Base-by-base conservation (phyloP, 64 coral and sea anemone species). In the Pocillopora damicornis region DNA sequence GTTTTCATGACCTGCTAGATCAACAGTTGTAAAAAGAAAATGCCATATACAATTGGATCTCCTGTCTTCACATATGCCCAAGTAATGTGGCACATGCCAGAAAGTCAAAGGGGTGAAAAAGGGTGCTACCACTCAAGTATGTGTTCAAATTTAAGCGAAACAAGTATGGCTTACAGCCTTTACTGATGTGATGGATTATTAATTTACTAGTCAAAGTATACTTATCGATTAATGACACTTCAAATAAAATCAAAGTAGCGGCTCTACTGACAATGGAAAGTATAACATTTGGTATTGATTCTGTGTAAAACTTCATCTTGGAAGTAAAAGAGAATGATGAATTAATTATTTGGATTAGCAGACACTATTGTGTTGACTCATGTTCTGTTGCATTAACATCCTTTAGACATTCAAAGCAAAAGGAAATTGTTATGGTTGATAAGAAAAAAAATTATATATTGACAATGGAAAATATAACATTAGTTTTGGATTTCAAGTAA, bases 101-200 rank as follows among this genome's bases (percentile, higher is more conserved):
- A 80, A 80, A 59, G 88, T 80, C 76, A 89, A 89, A 89, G 61
- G 57, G 68, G 76, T 76, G 30, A 89, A 89, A 80, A 77, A 88
- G 7, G 76, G 76, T 80, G 76, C 76, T 61, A 89, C 63, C 20
- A 60, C 61, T 60, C 68, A 58, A 61, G 60, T 76, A 38, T 73
- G 78, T 83, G 71, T 71, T 75, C 8, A 90, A 42, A 74, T 83
- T 62, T 68, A 83, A 61, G 59, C 79, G 60, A 90, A 90, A 75
- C 79, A 90, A 68, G 81, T 80, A 61, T 83, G 88, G 79, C 79
- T 90, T 59, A 90, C 69, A 62, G 79, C 88, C 59, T 90, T 90
- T 45, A 90, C 88, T 83, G 79, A 90, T 75, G 61, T 36, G 45
- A 90, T 83, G 45, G 58, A 76, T 74, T 30, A 30, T 30, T 30